These are phyloP conservation scores for Psix sp. DNA, from an alignment of 1,140 invertebrate genomes.

Conservation along the genomic window DNA sequence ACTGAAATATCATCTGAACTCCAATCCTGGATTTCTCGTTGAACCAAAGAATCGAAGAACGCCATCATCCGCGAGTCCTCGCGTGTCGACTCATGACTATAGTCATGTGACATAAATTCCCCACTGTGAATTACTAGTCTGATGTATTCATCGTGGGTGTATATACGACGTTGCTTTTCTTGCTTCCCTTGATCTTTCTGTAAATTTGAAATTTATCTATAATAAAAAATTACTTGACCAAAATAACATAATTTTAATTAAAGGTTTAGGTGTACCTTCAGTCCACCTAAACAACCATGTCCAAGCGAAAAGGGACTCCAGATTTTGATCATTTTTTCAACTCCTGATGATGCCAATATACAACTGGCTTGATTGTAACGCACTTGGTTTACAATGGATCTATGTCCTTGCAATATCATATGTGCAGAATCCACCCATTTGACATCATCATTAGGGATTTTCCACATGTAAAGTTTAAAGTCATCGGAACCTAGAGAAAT, in stretches of 20 bases:
- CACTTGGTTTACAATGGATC: slow-evolving; percentile 97
- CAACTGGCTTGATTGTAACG: slow-evolving; percentile 90
- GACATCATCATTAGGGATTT: slow-evolving; percentile 83
- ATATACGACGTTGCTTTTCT: slow-evolving; percentile 86
- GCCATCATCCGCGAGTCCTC: slow-evolving; percentile 97
- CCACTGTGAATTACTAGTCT: slow-evolving; percentile 87
- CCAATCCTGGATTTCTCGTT: slow-evolving; percentile 90
- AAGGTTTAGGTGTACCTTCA: slow-evolving; percentile 65
- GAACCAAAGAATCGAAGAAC: slow-evolving; percentile 95
- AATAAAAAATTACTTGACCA: background rate
- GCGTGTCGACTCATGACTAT: slow-evolving; percentile 88
- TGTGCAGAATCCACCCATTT: slow-evolving; percentile 84
- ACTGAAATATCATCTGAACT: slow-evolving; percentile 68
- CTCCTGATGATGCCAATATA: slow-evolving; percentile 93
- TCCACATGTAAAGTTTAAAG: slow-evolving; percentile 97
- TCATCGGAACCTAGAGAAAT: slow-evolving; percentile 88
- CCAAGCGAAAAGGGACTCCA: slow-evolving; percentile 74
- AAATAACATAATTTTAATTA: no score
- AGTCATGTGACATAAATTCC: slow-evolving; percentile 86
- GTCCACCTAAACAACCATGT: slow-evolving; percentile 66
- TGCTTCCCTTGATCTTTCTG: slow-evolving; percentile 70
- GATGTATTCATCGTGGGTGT: slow-evolving; percentile 91
- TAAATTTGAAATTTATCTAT: slow-evolving; percentile 14
- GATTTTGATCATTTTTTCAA: slow-evolving; percentile 96
- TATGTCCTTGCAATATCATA: slow-evolving; percentile 90